Evolutionary conservation across 2,797 vertebrate genomes (phyloP).

Genomic region (Amblyopsis hoosieri): DNA sequence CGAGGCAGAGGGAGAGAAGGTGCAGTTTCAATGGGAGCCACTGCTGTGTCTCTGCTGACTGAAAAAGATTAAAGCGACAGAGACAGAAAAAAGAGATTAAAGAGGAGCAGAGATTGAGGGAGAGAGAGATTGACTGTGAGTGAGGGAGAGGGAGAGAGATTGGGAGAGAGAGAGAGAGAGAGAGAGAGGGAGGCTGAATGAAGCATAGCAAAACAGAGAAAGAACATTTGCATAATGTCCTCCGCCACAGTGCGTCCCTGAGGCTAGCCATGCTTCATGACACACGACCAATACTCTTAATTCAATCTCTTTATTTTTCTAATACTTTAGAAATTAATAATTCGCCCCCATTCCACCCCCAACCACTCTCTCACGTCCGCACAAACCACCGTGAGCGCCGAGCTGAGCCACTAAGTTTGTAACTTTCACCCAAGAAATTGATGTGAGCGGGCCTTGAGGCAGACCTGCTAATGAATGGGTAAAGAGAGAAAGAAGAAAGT

Average conservation of each 20-base stretch:
- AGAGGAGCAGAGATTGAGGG: conserved; percentile 62
- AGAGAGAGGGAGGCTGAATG: conserved; percentile 21
- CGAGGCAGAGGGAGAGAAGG: conserved; percentile 25
- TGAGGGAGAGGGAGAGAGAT: conserved; percentile 16
- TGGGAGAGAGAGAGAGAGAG: conserved; percentile 12
- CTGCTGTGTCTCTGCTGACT: conserved; percentile 62
- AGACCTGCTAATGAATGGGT: conserved; percentile 99
- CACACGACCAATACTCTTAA: conserved; percentile 99
- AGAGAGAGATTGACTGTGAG: conserved; percentile 22
- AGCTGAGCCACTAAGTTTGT: conserved; percentile 98
- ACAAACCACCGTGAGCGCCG: conserved; percentile 95
- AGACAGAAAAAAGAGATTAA: conserved; percentile 59
- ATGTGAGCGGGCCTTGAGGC: conserved; percentile 98
- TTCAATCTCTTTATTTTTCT: conserved; percentile 99
- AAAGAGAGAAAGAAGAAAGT: conserved; percentile 99
- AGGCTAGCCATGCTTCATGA: conserved; percentile 97
- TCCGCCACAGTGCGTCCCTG: conserved; percentile 94
- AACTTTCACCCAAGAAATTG: conserved; percentile 99
- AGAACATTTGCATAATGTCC: conserved; percentile 99
- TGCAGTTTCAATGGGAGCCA: conserved; percentile 52
- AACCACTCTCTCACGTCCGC: conserved; percentile 63
- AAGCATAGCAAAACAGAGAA: conserved; percentile 81
- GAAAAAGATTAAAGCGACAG: conserved; percentile 73
- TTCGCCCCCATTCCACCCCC: conserved; percentile 83
- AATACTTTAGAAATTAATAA: conserved; percentile 99